Evolutionary conservation across 2,888 invertebrate genomes (phyloP), one percentile per base, ranked within the genome.

Genomic region (Polydesmus complanatus): DNA sequence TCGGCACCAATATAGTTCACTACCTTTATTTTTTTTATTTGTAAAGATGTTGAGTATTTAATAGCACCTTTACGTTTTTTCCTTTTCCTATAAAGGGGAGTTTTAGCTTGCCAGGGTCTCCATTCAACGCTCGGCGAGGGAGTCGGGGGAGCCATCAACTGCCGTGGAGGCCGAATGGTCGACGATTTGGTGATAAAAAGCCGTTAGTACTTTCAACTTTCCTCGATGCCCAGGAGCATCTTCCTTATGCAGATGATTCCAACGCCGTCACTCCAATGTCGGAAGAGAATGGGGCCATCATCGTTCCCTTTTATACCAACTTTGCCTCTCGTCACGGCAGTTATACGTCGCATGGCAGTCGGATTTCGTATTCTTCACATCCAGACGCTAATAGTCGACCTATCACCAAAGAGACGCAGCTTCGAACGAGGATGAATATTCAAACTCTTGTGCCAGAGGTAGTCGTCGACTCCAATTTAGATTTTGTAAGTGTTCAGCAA

Each of bases 261-360:
- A 91, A 91, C 72, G 95, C 94, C 66, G 95, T 93, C 63, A 96
- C 95, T 64, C 96, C 96, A 60, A 92, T 94, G 88, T 94, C 93
- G 66, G 95, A 95, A 78, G 95, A 95, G 77, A 93, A 92, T 76
- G 92, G 92, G 72, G 90, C 90, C 73, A 91, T 93, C 76, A 88
- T 93, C 71, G 88, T 92, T 70, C 90, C 91, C 63, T 86, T 88
- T 73, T 91, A 90, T 78, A 88, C 88, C 74, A 88, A 86, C 77
- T 79, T 88, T 78, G 87, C 88, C 63, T 74, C 93, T 66, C 83
- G 93, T 68, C 92, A 93, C 77, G 92, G 91, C 67, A 94, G 93
- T 69, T 93, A 94, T 78, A 93, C 93, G 68, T 94, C 94, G 64
- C 94, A 94, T 75, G 90, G 90, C 70, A 92, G 92, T 62, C 82